Evolutionary conservation across 1,140 invertebrate species (phyloP), one percentile per base, ranked within the genome.

Genomic region (Penaeus japonicus): DNA sequence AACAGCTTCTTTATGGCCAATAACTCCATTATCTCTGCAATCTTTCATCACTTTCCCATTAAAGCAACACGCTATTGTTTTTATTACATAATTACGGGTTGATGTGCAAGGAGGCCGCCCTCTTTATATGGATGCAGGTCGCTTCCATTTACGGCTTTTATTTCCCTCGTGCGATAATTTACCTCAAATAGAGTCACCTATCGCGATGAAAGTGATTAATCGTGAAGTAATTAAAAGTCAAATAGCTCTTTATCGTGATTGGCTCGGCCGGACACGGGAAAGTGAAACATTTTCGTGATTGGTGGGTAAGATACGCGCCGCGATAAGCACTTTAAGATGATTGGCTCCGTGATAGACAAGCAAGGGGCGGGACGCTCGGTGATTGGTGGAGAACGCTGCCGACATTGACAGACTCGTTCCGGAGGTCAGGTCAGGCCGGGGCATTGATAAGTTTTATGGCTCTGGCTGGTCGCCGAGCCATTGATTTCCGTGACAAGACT

Each of bases 401-500:
- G 79, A 89, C 85, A 79, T 87, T 87, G 89, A 89, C 89, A 89
- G 89, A 89, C 80, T 89, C 89, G 84, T 89, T 89, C 79, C 75
- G 79, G 80, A 81, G 85, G 80, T 87, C 78, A 89, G 89, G 89
- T 86, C 85, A 89, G 73, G 80, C 65, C 59, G 57, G 65, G 79
- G 89, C 70, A 84, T 89, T 87, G 89, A 89, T 89, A 81, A 86
- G 79, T 89, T 89, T 89, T 89, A 89, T 89, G 83, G 82, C 75
- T 54, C 77, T 89, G 82, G 87, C 87, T 89, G 73, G 84, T 39
- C 39, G 84, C 80, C 89, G 85, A 84, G 84, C 85, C 89, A 87
- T 87, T 83, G 84, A 89, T 89, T 89, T 86, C 84, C 47, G 84
- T 75, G 84, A 85, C 83, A 77, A 20, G 62, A 39, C 89, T 85